phyloP scores from a whole-genome alignment of 1,140 invertebrate species.

The Gonatopus flavifemur region DNA sequence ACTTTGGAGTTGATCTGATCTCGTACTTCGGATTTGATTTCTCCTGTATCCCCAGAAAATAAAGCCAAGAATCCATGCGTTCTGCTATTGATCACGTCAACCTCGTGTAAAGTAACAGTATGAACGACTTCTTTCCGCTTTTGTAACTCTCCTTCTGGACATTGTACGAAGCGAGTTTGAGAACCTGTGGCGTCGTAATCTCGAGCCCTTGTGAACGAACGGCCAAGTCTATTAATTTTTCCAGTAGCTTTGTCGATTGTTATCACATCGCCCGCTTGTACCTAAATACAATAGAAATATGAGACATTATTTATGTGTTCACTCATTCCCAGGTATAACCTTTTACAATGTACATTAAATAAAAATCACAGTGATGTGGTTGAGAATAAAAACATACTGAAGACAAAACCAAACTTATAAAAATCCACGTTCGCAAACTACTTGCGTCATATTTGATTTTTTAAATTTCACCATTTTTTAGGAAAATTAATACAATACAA shows the following conservation, averaged over 20 bases:
- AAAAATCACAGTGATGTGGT: too few species aligned
- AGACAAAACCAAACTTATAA: too few species aligned
- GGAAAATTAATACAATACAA: slow-evolving; percentile 3
- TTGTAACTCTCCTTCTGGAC: slow-evolving; percentile 97
- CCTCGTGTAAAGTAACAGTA: slow-evolving; percentile 97
- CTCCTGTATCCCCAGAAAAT: slow-evolving; percentile 98
- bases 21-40: slow-evolving; percentile 96
- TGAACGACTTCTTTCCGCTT: slow-evolving; percentile 99
- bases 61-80: slow-evolving; percentile 97
- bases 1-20: slow-evolving; percentile 99
- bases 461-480: background rate
- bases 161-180: slow-evolving; percentile 94
- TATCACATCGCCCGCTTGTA: slow-evolving; percentile 94
- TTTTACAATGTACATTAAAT: too few species aligned
- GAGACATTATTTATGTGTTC: too few species aligned
- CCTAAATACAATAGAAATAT: slow-evolving; percentile 49
- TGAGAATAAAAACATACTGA: too few species aligned
- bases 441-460: slow-evolving; percentile 4
- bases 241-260: slow-evolving; percentile 98
- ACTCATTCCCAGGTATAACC: too few species aligned
- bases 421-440: too few species aligned
- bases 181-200: slow-evolving; percentile 98
- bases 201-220: slow-evolving; percentile 92
- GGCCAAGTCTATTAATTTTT: slow-evolving; percentile 91
- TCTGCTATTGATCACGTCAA: slow-evolving; percentile 97